Conservation (phyloP, 1,140 invertebrate genomes). For the Drosophila santomea region DNA sequence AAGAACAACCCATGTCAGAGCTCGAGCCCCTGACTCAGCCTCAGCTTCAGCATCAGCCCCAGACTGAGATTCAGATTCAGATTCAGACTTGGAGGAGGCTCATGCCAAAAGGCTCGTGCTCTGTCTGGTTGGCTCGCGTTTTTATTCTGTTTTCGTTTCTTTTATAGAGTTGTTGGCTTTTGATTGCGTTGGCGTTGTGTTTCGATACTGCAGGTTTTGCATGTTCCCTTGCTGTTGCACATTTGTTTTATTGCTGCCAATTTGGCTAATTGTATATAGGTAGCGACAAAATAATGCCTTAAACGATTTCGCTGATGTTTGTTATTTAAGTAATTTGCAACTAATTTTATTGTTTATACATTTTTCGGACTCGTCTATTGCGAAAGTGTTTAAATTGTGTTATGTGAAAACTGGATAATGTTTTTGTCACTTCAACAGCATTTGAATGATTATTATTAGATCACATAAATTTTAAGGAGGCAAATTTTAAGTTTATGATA, state of each 20-base stretch:
- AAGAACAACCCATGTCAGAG: slow-evolving; percentile 59
- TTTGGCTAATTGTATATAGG: slow-evolving; percentile 76
- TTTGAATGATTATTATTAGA: too few relatives aligned
- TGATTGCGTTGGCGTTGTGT: slow-evolving; percentile 74
- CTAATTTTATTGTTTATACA: background rate
- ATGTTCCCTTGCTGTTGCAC: slow-evolving; percentile 68
- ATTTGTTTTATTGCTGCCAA: slow-evolving; percentile 77
- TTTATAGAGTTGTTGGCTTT: slow-evolving; percentile 76
- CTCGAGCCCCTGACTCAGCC: slow-evolving; percentile 16
- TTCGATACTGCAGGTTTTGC: slow-evolving; percentile 50
- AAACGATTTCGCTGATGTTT: slow-evolving; percentile 28
- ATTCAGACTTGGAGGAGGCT: slow-evolving; percentile 41
- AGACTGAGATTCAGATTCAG: slow-evolving; percentile 13
- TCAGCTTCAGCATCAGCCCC: background rate
- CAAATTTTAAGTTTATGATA: too few relatives aligned
- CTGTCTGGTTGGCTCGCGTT: slow-evolving; percentile 41
- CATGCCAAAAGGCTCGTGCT: slow-evolving; percentile 75
- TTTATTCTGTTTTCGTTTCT: slow-evolving; percentile 40
- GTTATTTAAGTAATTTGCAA: slow-evolving; percentile 18
- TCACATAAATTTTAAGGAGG: too few relatives aligned
- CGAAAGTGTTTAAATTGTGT: too few relatives aligned
- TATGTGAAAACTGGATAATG: too few relatives aligned
- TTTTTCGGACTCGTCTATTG: too few relatives aligned
- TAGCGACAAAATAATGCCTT: slow-evolving; percentile 33
- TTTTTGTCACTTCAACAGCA: too few relatives aligned